These are phyloP conservation scores for Siniperca scherzeri DNA, from an alignment of 2,797 vertebrate species.

Conservation along the genomic window DNA sequence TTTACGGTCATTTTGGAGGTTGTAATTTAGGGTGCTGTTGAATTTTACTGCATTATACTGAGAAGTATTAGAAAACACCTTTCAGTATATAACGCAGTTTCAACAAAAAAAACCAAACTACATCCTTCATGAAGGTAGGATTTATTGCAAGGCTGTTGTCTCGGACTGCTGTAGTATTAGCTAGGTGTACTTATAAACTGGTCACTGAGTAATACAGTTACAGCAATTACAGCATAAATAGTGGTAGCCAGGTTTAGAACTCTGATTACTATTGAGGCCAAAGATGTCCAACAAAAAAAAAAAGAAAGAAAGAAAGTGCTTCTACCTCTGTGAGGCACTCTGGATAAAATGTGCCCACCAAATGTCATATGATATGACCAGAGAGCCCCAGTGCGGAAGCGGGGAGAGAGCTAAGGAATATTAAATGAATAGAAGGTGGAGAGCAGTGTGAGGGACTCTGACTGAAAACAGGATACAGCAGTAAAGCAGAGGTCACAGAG, in stretches of 20 bases:
- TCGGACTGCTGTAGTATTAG: neutral
- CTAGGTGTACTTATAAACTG: no score
- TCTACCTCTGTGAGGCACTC: conserved; percentile 36
- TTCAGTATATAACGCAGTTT: neutral
- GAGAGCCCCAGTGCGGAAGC: conserved; percentile 64
- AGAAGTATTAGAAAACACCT: neutral
- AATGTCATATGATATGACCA: conserved; percentile 70
- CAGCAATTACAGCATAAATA: neutral
- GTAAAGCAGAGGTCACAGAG: conserved; percentile 63
- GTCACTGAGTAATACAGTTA: neutral
- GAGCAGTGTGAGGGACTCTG: conserved; percentile 40
- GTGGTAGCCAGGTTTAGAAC: conserved; percentile 14
- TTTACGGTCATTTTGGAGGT: neutral
- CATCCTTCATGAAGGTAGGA: neutral
- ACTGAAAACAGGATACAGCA: conserved; percentile 81
- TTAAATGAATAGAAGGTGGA: conserved; percentile 71
- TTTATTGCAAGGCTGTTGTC: neutral
- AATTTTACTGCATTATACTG: neutral
- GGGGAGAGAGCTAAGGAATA: conserved; percentile 61
- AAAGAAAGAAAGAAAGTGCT: conserved; percentile 5
- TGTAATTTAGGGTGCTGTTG: neutral
- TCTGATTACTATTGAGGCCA: neutral
- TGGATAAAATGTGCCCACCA: conserved; percentile 58
- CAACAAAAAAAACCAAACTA: neutral
- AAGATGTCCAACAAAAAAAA: neutral